phyloP scores from a whole-genome alignment of 2,113 vertebrate genomes.

The Cottus gobio region DNA sequence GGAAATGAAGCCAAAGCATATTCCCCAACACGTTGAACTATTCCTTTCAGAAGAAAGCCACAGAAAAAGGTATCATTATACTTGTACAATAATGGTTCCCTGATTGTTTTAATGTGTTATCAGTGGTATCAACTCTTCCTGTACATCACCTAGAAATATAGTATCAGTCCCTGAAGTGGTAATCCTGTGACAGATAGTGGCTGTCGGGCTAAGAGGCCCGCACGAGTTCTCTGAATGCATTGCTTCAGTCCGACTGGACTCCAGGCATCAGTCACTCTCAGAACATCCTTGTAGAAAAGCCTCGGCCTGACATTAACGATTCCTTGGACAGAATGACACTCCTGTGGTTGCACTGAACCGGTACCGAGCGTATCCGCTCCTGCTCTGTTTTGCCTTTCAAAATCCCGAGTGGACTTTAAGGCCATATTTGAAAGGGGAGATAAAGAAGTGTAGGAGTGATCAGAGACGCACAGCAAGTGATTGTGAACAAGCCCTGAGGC shows the following conservation, averaged over 20 bases:
- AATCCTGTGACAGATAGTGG: slow-evolving; percentile 6
- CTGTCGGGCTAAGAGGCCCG: background rate
- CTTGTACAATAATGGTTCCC: background rate
- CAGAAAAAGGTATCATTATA: background rate
- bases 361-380: slow-evolving; percentile 12
- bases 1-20: background rate
- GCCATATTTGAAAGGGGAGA: slow-evolving; percentile 61
- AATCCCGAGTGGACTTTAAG: slow-evolving; percentile 72
- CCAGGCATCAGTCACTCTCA: slow-evolving; percentile 27
- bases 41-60: background rate
- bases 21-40: background rate
- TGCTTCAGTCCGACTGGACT: slow-evolving; percentile 3
- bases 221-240: slow-evolving; percentile 13
- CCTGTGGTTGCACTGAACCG: background rate
- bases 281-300: slow-evolving; percentile 23
- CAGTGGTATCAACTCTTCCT: slow-evolving; percentile 1
- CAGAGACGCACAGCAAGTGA: slow-evolving; percentile 77
- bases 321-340: slow-evolving; percentile 31
- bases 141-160: slow-evolving; percentile 13
- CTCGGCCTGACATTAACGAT: slow-evolving; percentile 22
- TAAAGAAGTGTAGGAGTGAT: slow-evolving; percentile 74
- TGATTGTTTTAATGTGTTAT: slow-evolving; percentile 11
- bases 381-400: slow-evolving; percentile 75
- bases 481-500: slow-evolving; percentile 81
- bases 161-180: background rate